These are phyloP conservation scores for Caenorhabditis zanzibari DNA, from an alignment of 2,888 invertebrate species.

Conservation along the genomic window DNA sequence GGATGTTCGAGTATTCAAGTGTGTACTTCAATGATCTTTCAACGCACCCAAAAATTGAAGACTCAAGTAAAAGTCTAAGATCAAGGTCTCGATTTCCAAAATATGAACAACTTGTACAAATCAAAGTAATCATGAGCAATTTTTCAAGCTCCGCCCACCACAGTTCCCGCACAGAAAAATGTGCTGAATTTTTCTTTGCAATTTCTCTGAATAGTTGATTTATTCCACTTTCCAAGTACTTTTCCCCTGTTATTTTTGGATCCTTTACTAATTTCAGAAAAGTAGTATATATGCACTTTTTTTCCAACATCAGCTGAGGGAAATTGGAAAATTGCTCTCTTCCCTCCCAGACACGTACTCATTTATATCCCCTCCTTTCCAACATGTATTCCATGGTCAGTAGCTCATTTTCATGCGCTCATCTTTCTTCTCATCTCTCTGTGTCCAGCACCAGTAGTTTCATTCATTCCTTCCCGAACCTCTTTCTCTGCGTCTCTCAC, in stretches of 20 bases:
- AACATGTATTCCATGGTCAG: conserved; percentile 33
- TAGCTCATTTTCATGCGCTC: conserved; percentile 20
- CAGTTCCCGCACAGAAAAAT: too few species aligned
- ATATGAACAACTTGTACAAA: too few species aligned
- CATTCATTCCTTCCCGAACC: not conserved
- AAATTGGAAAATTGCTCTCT: conserved; percentile 1
- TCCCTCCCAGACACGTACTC: not conserved
- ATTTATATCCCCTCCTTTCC: conserved; percentile 9
- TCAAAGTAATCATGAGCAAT: too few species aligned
- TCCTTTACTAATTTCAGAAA: not conserved
- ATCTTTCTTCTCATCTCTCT: not conserved
- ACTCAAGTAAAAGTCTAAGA: too few species aligned
- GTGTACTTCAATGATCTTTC: not conserved
- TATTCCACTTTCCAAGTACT: too few species aligned
- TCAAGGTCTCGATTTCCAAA: too few species aligned
- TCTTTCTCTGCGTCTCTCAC: conserved; percentile 30
- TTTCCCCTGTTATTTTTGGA: not conserved
- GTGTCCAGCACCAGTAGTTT: conserved; percentile 10
- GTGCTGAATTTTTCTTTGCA: too few species aligned
- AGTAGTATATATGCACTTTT: not conserved
- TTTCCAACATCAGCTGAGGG: not conserved
- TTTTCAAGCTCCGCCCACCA: too few species aligned
- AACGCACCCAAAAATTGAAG: too few species aligned
- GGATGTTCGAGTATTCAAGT: not conserved
- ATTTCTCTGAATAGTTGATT: too few species aligned